Conservation (phyloP, 1,140 invertebrate species). For the Drosophila fuyamai region DNA sequence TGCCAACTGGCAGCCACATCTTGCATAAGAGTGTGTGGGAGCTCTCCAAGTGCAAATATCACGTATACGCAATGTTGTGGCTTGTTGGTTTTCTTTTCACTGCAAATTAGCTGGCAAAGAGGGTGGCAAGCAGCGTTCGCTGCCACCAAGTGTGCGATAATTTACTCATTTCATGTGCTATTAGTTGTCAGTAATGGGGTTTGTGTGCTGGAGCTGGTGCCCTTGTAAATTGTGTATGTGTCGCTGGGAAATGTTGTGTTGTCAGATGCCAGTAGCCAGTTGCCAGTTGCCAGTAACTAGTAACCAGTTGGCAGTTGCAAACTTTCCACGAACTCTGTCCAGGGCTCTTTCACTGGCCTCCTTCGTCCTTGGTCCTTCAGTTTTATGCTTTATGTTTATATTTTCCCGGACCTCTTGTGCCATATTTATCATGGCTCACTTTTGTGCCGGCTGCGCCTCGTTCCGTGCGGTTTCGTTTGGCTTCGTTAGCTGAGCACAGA, state of each 20-base stretch:
- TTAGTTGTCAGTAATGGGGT: conserved; percentile 61
- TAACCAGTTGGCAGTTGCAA: conserved; percentile 19
- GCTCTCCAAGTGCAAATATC: conserved; percentile 62
- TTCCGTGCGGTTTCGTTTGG: conserved; percentile 21
- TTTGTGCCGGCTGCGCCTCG: conserved; percentile 52
- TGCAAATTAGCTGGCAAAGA: conserved; percentile 68
- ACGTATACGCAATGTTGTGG: conserved; percentile 81
- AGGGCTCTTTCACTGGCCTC: not conserved
- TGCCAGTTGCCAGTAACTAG: no score
- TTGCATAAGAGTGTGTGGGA: not conserved
- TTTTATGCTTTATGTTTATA: conserved; percentile 63
- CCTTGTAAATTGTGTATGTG: conserved; percentile 45
- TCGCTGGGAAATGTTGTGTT: conserved; percentile 38
- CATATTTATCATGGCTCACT: conserved; percentile 73
- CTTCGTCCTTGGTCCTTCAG: conserved; percentile 32
- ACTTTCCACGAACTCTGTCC: conserved; percentile 37
- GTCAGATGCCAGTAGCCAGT: conserved; percentile 19
- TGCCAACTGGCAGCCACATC: conserved; percentile 55
- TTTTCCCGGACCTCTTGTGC: conserved; percentile 30
- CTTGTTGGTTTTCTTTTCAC: conserved; percentile 71
- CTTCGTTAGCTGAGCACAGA: conserved; percentile 5
- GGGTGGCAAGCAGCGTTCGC: conserved; percentile 7
- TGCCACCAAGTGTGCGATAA: conserved; percentile 61
- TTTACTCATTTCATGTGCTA: conserved; percentile 81
- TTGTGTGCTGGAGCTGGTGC: not conserved